Evolutionary conservation across 2,797 vertebrate genomes (phyloP).

Genomic region (Sibirionetta formosa): DNA sequence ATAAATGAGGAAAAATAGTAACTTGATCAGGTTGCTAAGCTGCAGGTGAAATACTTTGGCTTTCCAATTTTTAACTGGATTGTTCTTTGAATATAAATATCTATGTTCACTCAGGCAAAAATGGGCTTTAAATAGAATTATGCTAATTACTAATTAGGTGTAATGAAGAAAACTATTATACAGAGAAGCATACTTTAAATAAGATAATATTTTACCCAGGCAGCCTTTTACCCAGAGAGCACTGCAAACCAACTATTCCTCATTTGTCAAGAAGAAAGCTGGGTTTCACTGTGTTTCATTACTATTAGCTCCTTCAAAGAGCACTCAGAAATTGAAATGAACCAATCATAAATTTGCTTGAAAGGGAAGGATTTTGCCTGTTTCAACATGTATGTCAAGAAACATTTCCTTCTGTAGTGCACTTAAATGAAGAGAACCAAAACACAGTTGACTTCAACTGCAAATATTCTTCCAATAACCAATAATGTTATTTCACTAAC

Average conservation of each 20-base stretch:
- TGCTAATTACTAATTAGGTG: not conserved
- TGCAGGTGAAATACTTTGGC: not conserved
- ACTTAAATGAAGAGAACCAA: not conserved
- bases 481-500: not conserved
- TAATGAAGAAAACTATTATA: not conserved
- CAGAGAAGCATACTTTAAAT: not conserved
- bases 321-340: not conserved
- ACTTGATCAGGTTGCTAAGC: not conserved
- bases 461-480: not conserved
- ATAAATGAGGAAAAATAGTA: not conserved
- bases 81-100: constrained; percentile 24
- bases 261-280: not conserved
- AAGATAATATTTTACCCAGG: not conserved
- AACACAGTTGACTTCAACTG: not conserved
- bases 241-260: not conserved
- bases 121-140: not conserved
- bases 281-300: not conserved
- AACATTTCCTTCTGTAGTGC: not conserved
- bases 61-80: not conserved
- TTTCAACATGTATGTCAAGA: not conserved
- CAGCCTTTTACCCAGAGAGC: not conserved
- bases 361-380: constrained; percentile 16
- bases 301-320: not conserved
- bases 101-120: not conserved
- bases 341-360: not conserved